Conservation (phyloP, 2,797 vertebrate species). For the Gastrophryne carolinensis region DNA sequence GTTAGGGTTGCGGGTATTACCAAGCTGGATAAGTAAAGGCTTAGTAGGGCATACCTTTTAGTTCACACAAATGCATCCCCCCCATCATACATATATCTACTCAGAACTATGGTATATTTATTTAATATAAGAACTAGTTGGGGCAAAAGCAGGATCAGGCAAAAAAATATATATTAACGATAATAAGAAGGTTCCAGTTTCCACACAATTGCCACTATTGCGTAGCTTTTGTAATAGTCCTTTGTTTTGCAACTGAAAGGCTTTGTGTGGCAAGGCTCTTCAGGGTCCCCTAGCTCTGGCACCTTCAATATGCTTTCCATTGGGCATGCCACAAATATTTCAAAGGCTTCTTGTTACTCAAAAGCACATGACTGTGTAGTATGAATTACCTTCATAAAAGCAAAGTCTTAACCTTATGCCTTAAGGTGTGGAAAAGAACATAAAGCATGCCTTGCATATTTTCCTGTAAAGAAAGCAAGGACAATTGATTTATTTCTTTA, state of each 20-base stretch:
- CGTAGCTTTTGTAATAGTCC: not conserved
- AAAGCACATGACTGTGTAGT: conserved; percentile 43
- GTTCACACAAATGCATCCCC: too few relatives aligned
- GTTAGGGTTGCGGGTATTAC: too few relatives aligned
- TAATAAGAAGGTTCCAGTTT: not conserved
- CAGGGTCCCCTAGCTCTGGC: conserved; percentile 20
- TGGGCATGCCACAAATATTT: conserved; percentile 48
- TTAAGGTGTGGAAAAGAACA: conserved; percentile 43
- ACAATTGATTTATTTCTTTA: conserved; percentile 18
- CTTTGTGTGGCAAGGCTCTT: not conserved
- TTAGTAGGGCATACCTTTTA: too few relatives aligned
- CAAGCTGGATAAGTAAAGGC: too few relatives aligned
- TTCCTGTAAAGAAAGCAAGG: conserved; percentile 16
- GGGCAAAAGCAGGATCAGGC: not conserved
- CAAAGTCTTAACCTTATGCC: conserved; percentile 50
- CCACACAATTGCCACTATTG: not conserved
- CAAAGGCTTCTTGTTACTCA: conserved; percentile 38
- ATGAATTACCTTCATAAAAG: conserved; percentile 48
- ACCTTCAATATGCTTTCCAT: conserved; percentile 45
- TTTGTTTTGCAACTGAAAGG: not conserved
- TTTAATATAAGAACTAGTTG: too few relatives aligned
- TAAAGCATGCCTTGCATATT: conserved; percentile 49
- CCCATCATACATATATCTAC: too few relatives aligned
- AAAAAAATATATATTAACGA: not conserved
- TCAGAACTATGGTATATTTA: too few relatives aligned